Evolutionary conservation across 2,888 invertebrate genomes (phyloP).

Genomic region (Dryomyza anilis): DNA sequence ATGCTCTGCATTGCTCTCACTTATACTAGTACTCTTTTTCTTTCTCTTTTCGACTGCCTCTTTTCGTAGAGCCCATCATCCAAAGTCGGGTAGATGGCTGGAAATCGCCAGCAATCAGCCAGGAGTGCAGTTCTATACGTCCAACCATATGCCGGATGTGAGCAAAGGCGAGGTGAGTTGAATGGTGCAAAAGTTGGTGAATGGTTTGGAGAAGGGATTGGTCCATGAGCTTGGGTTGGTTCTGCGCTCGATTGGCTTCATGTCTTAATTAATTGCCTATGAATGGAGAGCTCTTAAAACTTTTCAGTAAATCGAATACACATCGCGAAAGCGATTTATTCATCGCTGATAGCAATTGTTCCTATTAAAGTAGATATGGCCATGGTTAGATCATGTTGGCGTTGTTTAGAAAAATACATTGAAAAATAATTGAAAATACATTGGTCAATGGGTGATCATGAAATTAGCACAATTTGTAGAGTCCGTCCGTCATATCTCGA

Average conservation of each 20-base stretch:
- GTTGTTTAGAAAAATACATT: no score
- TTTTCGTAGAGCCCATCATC: slow-evolving; percentile 67
- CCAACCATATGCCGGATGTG: slow-evolving; percentile 73
- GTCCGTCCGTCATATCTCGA: no score
- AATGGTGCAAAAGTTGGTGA: neutral
- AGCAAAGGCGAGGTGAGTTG: slow-evolving; percentile 56
- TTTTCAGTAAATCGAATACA: no score
- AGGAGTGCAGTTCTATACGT: slow-evolving; percentile 89
- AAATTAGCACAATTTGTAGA: no score
- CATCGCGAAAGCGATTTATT: neutral
- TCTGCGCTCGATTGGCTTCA: neutral
- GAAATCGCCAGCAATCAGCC: slow-evolving; percentile 87
- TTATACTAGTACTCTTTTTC: neutral
- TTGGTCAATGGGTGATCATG: no score
- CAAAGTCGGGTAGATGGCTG: slow-evolving; percentile 72
- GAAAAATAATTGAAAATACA: no score
- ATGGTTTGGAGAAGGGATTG: neutral
- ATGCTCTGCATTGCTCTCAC: neutral
- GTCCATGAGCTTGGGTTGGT: neutral
- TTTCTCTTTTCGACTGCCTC: neutral
- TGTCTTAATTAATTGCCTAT: slow-evolving; percentile 19
- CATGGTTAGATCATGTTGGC: no score
- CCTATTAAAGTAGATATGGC: no score
- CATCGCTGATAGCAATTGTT: no score
- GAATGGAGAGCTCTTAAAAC: slow-evolving; percentile 15